Evolutionary conservation across 2,113 vertebrate genomes (phyloP), one percentile per base, ranked within the genome.

Genomic region (Stomatorhinus ivindoensis): DNA sequence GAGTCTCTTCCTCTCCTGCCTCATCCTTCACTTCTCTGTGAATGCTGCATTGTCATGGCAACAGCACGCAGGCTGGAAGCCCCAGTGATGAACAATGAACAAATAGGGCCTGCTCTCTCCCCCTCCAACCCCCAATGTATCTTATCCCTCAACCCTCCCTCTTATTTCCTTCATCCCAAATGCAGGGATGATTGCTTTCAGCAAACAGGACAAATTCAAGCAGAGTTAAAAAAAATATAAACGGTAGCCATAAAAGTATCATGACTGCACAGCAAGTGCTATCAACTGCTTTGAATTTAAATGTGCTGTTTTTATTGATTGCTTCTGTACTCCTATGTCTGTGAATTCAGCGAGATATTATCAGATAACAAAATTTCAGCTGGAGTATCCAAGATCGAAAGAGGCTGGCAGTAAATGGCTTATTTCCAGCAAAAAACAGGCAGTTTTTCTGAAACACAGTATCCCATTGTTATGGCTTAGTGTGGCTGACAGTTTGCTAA

Each of bases 1-100:
- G 55, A 83, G 35, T 91, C 65, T 90, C 91, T 91, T 85, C 91
- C 80, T 91, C 88, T 90, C 83, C 48, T 39, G 86, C 86, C 89
- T 92, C 90, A 88, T 47, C n/a, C 53, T 47, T 51, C 15, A 55
- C 92, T 91, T 58, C 48, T 80, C 85, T n/a, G 21, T 80, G 58
- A 53, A 39, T 35, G 87, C 58, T 73, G 44, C 19, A 88, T 92
- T 92, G 91, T 91, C 92, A 92, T 92, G 92, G 92, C 89, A 90
- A 93, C 90, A 69, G 51, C 90, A 91, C 88, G 48, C 88, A 89
- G 91, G 89, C 65, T 51, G 48, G 55, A 90, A 17, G 88, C 86
- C 86, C 89, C 90, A 90, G 80, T 87, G 82, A 83, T 55, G 89
- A 89, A 91, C 90, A 91, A 91, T 91, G 92, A 92, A 91, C 89